Conservation (phyloP, 2,113 vertebrate species). For the Crotalus viridis region DNA sequence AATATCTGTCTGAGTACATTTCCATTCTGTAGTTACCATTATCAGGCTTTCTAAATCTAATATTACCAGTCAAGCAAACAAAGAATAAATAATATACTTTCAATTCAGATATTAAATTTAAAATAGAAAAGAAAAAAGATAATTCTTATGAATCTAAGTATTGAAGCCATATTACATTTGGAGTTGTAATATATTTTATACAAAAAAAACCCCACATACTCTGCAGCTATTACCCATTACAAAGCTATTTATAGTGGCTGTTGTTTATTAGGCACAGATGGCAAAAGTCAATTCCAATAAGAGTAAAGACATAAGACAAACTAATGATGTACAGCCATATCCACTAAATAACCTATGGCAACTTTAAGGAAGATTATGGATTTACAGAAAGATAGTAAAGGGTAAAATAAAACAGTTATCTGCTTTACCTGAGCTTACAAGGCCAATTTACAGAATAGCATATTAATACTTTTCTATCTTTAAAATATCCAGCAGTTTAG, state of each 20-base stretch:
- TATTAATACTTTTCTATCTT: conserved; percentile 58
- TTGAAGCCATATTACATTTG: background rate
- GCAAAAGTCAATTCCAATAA: conserved; percentile 66
- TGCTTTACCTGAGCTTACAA: conserved; percentile 62
- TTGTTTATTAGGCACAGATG: conserved; percentile 58
- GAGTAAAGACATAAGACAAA: conserved; percentile 62
- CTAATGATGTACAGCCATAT: conserved; percentile 54
- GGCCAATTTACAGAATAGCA: conserved; percentile 61
- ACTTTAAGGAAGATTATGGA: conserved; percentile 67
- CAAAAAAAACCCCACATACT: background rate
- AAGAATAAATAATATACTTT: background rate
- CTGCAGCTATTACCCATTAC: conserved; percentile 37
- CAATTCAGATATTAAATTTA: background rate
- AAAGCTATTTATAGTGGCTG: conserved; percentile 58
- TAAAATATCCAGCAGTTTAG: conserved; percentile 46
- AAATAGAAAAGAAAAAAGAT: background rate
- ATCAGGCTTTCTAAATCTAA: background rate
- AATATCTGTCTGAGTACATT: background rate
- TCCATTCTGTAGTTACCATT: background rate
- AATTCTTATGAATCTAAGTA: background rate
- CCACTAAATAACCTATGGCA: conserved; percentile 60
- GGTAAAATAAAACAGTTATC: conserved; percentile 64
- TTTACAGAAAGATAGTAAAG: conserved; percentile 64
- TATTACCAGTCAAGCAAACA: background rate
- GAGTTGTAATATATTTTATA: background rate